A percentile compares a stretch with the other conserved stretches of the same genome.
phyloP scores from a whole-genome alignment of 2,797 vertebrate genomes.

The Luscinia megarhynchos region DNA sequence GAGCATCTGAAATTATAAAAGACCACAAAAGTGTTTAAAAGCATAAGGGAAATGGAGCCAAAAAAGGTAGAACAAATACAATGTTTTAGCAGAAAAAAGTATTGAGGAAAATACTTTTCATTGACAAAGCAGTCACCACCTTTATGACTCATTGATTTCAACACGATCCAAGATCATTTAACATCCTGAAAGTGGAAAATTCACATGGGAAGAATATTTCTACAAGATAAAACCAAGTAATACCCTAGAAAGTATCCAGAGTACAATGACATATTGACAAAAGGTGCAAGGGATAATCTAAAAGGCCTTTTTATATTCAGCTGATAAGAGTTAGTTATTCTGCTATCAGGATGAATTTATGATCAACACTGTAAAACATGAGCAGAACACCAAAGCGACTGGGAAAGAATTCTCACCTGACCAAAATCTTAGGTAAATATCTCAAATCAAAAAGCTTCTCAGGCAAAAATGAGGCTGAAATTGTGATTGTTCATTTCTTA shows the following conservation, averaged over 20 bases:
- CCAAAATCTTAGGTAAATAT: slow-evolving; percentile 33
- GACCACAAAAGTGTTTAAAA: neutral
- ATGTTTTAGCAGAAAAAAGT: neutral
- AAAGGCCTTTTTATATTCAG: slow-evolving; percentile 43
- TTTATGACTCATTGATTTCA: slow-evolving; percentile 59
- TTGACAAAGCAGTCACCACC: slow-evolving; percentile 15
- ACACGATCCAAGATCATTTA: slow-evolving; percentile 41
- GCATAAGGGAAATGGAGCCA: neutral
- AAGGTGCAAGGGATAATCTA: slow-evolving; percentile 28
- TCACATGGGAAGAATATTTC: slow-evolving; percentile 33
- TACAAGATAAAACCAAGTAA: slow-evolving; percentile 45
- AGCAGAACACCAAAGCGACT: neutral
- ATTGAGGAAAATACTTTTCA: slow-evolving; percentile 1
- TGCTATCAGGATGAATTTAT: slow-evolving; percentile 47
- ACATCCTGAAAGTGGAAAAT: slow-evolving; percentile 35
- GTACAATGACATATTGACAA: slow-evolving; percentile 58
- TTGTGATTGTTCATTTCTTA: neutral
- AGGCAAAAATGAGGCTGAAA: slow-evolving; percentile 23
- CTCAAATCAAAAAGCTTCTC: slow-evolving; percentile 11
- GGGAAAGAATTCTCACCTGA: slow-evolving; percentile 38
- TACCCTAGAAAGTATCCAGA: slow-evolving; percentile 26
- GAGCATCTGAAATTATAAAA: neutral
- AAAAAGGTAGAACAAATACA: neutral
- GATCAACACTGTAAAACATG: slow-evolving; percentile 8
- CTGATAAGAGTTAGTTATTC: slow-evolving; percentile 54